These are phyloP conservation scores for Syngnathoides biaculeatus DNA, from an alignment of 2,113 vertebrate species.

Conservation along the genomic window DNA sequence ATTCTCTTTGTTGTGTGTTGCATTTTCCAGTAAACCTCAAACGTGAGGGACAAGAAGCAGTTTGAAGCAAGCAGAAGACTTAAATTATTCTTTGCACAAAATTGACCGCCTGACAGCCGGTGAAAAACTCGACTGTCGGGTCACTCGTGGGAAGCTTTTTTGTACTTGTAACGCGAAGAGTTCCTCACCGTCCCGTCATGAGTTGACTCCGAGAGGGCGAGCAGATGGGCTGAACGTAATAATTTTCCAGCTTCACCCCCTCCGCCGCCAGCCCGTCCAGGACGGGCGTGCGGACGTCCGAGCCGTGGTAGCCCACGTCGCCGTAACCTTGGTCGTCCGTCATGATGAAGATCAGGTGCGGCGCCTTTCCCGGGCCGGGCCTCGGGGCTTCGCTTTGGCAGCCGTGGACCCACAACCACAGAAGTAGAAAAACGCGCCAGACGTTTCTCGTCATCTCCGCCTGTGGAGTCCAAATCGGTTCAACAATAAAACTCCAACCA, in stretches of 20 bases:
- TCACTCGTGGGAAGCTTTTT: too few relatives aligned
- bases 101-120: too few relatives aligned
- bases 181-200: constrained; percentile 86
- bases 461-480: constrained; percentile 10
- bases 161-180: too few relatives aligned
- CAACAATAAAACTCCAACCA: constrained; percentile 7
- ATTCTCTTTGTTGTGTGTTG: background rate
- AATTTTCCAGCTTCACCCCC: constrained; percentile 92
- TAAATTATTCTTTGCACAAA: background rate
- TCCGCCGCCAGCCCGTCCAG: constrained; percentile 85
- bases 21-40: background rate
- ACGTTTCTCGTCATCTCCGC: constrained; percentile 22
- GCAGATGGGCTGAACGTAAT: constrained; percentile 94
- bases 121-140: too few relatives aligned
- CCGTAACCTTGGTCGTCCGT: constrained; percentile 92
- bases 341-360: constrained; percentile 86
- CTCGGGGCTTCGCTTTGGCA: constrained; percentile 27
- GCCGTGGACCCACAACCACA: constrained; percentile 26
- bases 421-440: constrained; percentile 11
- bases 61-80: background rate
- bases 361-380: background rate
- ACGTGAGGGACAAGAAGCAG: background rate
- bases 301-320: constrained; percentile 88
- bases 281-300: constrained; percentile 84
- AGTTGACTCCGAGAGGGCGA: constrained; percentile 92